Evolutionary conservation across 2,113 vertebrate genomes (phyloP).

Genomic region (Gnathonemus echidnorhynchus): DNA sequence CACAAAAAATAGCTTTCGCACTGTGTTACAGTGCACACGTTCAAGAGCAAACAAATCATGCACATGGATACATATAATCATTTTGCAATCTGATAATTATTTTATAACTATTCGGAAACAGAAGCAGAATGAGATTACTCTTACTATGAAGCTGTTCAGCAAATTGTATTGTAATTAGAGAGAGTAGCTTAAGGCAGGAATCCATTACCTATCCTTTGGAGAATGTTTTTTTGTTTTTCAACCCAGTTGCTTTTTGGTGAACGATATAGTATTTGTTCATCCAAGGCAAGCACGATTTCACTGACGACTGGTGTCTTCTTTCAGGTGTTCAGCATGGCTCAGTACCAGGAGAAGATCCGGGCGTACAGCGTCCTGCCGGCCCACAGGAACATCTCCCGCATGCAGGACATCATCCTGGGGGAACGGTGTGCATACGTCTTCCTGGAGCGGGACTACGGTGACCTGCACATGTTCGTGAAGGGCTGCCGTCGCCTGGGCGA

Average conservation of each 20-base stretch:
- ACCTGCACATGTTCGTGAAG: conserved; percentile 77
- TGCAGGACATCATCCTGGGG: conserved; percentile 66
- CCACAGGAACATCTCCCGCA: conserved; percentile 59
- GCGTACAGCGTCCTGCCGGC: conserved; percentile 61
- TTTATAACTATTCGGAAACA: neutral
- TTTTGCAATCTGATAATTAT: neutral
- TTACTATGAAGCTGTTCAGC: neutral
- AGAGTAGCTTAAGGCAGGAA: neutral
- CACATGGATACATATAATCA: neutral
- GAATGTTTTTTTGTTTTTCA: neutral
- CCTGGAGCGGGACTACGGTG: conserved; percentile 63
- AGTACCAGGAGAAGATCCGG: conserved; percentile 64
- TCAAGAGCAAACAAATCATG: neutral
- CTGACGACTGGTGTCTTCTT: neutral
- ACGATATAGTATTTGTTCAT: neutral
- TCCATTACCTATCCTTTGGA: neutral
- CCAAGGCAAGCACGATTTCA: neutral
- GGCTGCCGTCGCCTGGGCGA: conserved; percentile 60
- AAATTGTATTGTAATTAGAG: neutral
- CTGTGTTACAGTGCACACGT: neutral
- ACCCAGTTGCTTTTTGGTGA: neutral
- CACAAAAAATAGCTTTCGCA: neutral
- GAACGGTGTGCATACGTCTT: conserved; percentile 65
- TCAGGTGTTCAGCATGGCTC: conserved; percentile 66
- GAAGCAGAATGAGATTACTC: neutral